phyloP scores from a whole-genome alignment of 2,888 invertebrate species.

The Malacosoma neustria region DNA sequence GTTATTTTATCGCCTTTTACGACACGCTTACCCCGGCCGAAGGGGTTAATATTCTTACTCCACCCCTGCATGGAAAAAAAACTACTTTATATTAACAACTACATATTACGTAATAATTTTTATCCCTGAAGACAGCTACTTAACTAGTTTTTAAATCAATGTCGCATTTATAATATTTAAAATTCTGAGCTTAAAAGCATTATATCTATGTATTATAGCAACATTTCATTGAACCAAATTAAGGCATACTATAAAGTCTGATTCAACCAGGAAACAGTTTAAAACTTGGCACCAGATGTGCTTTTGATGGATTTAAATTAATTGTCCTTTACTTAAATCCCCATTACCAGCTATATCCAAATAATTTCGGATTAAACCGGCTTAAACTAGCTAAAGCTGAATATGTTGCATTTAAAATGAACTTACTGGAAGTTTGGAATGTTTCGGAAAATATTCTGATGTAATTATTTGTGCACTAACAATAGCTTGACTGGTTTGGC shows the following conservation, averaged over 20 bases:
- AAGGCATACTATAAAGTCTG: neutral
- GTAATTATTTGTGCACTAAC: too few species aligned
- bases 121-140: too few species aligned
- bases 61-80: neutral
- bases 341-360: constrained; percentile 18
- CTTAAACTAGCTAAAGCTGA: constrained; percentile 11
- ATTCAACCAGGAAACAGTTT: constrained; percentile 6
- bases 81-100: neutral
- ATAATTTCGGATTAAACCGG: constrained; percentile 18
- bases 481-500: too few species aligned
- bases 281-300: constrained; percentile 13
- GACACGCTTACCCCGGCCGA: neutral
- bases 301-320: constrained; percentile 13
- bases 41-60: neutral
- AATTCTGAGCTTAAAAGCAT: too few species aligned
- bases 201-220: too few species aligned
- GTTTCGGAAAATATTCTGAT: too few species aligned
- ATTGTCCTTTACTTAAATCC: constrained; percentile 14
- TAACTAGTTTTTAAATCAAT: too few species aligned
- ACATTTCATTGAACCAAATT: too few species aligned
- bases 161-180: too few species aligned
- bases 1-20: neutral
- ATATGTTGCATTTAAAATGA: constrained; percentile 13
- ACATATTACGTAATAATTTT: too few species aligned
- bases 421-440: too few species aligned